These are phyloP conservation scores for Steatocranus sp. DNA, from an alignment of 2,797 vertebrate species.

Conservation along the genomic window DNA sequence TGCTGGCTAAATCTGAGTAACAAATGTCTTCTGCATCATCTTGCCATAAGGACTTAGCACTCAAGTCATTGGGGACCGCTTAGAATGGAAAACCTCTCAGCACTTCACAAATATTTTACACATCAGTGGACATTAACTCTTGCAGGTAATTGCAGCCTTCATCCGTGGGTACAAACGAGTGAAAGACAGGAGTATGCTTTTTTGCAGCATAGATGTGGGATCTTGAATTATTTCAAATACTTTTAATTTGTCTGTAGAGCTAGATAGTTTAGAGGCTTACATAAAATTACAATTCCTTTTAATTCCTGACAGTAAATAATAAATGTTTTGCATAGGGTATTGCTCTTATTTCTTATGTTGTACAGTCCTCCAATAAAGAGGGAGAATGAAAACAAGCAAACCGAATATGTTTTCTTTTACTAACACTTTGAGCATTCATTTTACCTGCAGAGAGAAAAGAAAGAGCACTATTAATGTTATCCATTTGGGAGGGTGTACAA, in stretches of 20 bases:
- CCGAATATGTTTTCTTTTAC: neutral
- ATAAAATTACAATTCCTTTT: neutral
- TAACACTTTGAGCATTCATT: constrained; percentile 9
- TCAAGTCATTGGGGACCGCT: constrained; percentile 61
- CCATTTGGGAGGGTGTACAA: constrained; percentile 50
- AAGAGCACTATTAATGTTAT: constrained; percentile 15
- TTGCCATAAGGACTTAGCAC: constrained; percentile 65
- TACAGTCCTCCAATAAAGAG: neutral
- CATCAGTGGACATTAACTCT: constrained; percentile 67
- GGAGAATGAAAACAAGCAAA: neutral
- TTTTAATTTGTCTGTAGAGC: neutral
- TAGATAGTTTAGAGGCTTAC: neutral
- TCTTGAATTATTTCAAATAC: constrained; percentile 1
- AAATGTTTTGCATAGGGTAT: neutral
- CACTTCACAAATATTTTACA: constrained; percentile 69
- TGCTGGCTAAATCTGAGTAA: constrained; percentile 59
- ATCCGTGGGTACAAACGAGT: constrained; percentile 29
- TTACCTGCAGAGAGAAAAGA: neutral
- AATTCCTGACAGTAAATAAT: neutral
- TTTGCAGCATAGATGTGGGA: neutral
- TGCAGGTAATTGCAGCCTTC: constrained; percentile 62
- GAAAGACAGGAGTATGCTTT: constrained; percentile 4
- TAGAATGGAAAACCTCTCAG: constrained; percentile 67
- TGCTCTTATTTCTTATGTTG: neutral
- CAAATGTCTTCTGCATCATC: constrained; percentile 57